Conservation (phyloP, 2,888 invertebrate species). For the Ferrisia virgata region DNA sequence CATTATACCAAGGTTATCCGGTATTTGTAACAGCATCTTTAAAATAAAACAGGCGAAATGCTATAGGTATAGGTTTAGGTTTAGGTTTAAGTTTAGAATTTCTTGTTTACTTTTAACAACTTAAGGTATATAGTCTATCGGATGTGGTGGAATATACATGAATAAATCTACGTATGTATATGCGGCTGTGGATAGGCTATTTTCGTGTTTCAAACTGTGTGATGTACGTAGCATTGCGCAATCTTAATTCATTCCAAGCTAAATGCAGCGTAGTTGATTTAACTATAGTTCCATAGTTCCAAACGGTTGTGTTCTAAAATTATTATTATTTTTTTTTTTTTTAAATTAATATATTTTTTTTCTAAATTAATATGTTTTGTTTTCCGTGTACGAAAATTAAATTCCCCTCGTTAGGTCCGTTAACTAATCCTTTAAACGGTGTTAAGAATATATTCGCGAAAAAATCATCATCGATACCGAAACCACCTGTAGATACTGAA, state of each 20-base stretch:
- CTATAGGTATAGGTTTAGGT: neutral
- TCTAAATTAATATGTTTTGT: neutral
- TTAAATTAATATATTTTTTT: neutral
- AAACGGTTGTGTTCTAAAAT: neutral
- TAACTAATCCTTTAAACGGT: neutral
- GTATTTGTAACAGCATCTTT: neutral
- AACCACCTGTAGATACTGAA: neutral
- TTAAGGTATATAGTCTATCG: neutral
- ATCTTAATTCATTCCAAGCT: neutral
- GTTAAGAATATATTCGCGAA: neutral
- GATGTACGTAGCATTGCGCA: neutral
- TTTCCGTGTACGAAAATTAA: conserved; percentile 4
- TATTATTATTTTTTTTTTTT: too few species aligned
- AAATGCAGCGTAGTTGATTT: neutral
- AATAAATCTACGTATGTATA: too few species aligned
- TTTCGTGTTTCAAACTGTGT: too few species aligned
- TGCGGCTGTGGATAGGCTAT: neutral
- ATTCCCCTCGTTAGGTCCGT: neutral
- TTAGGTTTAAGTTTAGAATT: neutral
- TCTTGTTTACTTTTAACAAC: neutral
- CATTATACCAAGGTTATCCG: neutral
- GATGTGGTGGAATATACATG: neutral
- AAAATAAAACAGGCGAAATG: neutral
- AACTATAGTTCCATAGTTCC: neutral
- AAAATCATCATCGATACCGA: neutral